Evolutionary conservation across 2,888 invertebrate species (phyloP).

Genomic region (Meta bourneti): DNA sequence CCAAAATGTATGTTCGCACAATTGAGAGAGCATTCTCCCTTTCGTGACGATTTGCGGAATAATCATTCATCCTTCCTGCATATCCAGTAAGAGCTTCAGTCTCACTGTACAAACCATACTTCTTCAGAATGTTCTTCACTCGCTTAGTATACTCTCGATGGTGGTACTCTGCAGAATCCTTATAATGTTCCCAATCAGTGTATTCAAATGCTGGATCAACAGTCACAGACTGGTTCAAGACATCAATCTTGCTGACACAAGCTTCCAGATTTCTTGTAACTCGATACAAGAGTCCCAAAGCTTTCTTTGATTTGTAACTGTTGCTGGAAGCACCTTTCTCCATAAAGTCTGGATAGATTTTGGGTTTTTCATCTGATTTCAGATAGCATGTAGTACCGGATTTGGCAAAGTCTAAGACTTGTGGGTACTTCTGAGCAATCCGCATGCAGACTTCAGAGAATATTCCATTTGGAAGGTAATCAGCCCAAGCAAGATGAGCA

Average conservation of each 20-base stretch:
- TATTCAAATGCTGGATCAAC: constrained; percentile 48
- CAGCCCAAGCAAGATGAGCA: constrained; percentile 77
- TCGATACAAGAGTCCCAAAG: constrained; percentile 77
- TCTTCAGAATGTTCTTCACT: constrained; percentile 71
- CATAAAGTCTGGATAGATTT: constrained; percentile 78
- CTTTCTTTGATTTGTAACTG: constrained; percentile 76
- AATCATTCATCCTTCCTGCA: constrained; percentile 53
- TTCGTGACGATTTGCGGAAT: constrained; percentile 61
- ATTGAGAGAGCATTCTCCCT: constrained; percentile 54
- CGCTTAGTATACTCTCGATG: constrained; percentile 52
- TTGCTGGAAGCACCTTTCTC: constrained; percentile 75
- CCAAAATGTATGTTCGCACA: constrained; percentile 50
- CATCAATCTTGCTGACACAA: constrained; percentile 61
- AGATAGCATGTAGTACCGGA: constrained; percentile 74
- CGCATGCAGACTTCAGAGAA: constrained; percentile 67
- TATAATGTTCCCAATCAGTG: constrained; percentile 73
- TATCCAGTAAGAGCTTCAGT: constrained; percentile 68
- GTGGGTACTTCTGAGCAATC: constrained; percentile 76
- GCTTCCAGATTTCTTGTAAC: constrained; percentile 65
- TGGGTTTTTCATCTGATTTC: constrained; percentile 66
- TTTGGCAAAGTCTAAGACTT: constrained; percentile 78
- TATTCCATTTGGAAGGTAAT: constrained; percentile 74
- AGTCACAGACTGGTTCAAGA: neutral
- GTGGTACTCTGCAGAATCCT: constrained; percentile 51
- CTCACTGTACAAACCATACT: constrained; percentile 74